Evolutionary conservation across 2,113 vertebrate species (phyloP).

Genomic region (Callipepla squamata): DNA sequence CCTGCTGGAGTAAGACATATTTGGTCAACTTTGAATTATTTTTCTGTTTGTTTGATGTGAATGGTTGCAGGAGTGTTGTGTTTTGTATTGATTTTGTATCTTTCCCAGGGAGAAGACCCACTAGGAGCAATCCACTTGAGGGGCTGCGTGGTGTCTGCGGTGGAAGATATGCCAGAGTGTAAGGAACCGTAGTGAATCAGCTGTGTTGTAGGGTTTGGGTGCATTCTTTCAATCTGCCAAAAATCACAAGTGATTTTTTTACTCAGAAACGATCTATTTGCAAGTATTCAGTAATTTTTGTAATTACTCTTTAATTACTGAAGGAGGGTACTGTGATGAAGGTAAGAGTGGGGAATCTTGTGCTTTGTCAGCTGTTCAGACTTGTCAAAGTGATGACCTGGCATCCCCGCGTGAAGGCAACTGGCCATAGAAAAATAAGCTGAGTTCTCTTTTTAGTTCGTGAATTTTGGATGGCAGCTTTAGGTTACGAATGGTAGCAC

Average conservation of each 20-base stretch:
- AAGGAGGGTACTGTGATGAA: not conserved
- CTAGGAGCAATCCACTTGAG: conserved; percentile 91
- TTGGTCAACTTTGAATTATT: not conserved
- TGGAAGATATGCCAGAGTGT: conserved; percentile 91
- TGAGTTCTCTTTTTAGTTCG: not conserved
- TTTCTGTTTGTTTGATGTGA: not conserved
- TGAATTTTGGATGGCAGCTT: not conserved
- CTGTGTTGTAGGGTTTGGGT: not conserved
- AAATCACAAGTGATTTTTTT: not conserved
- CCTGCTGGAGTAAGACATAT: conserved; percentile 86
- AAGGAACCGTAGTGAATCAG: conserved; percentile 41
- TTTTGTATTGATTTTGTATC: not conserved
- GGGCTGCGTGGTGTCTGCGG: conserved; percentile 91
- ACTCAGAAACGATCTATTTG: not conserved
- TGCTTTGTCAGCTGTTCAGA: not conserved
- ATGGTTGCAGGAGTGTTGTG: not conserved
- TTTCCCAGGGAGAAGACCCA: conserved; percentile 81
- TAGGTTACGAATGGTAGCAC: not conserved
- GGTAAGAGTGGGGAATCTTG: not conserved
- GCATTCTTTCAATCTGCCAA: not conserved
- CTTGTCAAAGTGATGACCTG: not conserved
- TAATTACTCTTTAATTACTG: not conserved
- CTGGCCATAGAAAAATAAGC: not conserved
- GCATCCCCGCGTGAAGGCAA: not conserved
- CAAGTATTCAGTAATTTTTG: not conserved